Conservation (phyloP, 2,888 invertebrate species). For the Leptinotarsa tumamoca region DNA sequence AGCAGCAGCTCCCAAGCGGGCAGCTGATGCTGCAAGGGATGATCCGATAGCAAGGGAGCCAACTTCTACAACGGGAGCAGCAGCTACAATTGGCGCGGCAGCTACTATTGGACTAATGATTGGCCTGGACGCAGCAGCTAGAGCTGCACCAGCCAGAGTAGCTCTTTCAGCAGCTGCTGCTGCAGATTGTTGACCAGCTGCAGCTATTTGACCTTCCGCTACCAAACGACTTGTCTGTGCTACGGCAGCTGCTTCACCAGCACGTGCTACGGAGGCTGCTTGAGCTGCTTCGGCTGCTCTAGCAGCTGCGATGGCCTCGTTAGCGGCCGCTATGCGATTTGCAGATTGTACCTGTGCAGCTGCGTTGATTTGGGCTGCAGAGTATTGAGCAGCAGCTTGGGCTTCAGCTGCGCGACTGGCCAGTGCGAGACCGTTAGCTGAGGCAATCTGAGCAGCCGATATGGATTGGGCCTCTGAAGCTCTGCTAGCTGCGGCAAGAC, state of each 20-base stretch:
- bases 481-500: slow-evolving; percentile 29
- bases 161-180: slow-evolving; percentile 28
- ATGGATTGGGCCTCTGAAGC: slow-evolving; percentile 30
- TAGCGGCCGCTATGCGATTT: slow-evolving; percentile 33
- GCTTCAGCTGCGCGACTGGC: slow-evolving; percentile 36
- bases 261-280: slow-evolving; percentile 32
- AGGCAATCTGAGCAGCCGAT: slow-evolving; percentile 28
- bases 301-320: slow-evolving; percentile 32
- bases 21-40: slow-evolving; percentile 15
- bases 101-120: slow-evolving; percentile 23
- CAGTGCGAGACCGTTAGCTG: slow-evolving; percentile 30
- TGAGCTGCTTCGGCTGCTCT: slow-evolving; percentile 29
- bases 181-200: slow-evolving; percentile 28
- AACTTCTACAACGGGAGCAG: slow-evolving; percentile 1
- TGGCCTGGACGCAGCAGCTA: slow-evolving; percentile 18
- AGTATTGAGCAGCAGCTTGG: slow-evolving; percentile 36
- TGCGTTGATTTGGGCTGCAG: slow-evolving; percentile 35
- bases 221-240: slow-evolving; percentile 38
- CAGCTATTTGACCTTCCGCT: slow-evolving; percentile 36
- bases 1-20: slow-evolving; percentile 25
- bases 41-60: not conserved
- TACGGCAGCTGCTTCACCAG: slow-evolving; percentile 35
- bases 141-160: slow-evolving; percentile 24
- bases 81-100: slow-evolving; percentile 25
- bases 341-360: slow-evolving; percentile 36